Evolutionary conservation across 2,113 vertebrate species (phyloP).

Genomic region (Tylochromis polylepis): DNA sequence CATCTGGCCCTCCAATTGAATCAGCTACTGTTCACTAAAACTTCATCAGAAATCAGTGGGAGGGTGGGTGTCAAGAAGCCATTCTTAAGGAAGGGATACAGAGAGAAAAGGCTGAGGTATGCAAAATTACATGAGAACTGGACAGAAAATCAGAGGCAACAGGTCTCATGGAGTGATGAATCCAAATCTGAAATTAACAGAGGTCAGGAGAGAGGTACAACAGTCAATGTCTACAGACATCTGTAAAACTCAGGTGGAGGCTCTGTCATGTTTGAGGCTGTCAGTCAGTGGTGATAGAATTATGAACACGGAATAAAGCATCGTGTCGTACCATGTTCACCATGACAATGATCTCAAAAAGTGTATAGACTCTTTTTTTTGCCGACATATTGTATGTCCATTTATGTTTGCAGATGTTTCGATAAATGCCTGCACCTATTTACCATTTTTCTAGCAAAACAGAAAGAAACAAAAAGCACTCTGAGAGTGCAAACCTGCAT

Average conservation of each 20-base stretch:
- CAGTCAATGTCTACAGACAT: neutral
- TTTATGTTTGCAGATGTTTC: rapidly evolving
- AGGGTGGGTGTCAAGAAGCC: neutral
- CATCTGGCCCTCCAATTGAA: neutral
- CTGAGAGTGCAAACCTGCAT: neutral
- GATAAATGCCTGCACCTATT: neutral
- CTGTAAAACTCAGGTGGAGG: neutral
- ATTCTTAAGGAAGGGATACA: no score
- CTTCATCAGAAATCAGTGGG: neutral
- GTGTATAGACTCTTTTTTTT: neutral
- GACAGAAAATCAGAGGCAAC: neutral
- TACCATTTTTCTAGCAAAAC: neutral
- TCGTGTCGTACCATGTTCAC: neutral
- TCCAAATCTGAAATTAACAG: neutral
- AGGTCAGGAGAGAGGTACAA: neutral
- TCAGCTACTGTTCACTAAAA: rapidly evolving
- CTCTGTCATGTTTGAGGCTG: neutral
- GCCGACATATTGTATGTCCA: neutral
- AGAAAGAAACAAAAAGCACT: neutral
- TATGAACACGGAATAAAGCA: neutral
- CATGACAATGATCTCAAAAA: neutral
- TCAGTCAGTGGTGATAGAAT: neutral
- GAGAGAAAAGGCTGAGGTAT: neutral
- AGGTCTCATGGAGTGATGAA: neutral
- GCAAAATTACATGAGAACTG: neutral